Evolutionary conservation across 2,888 invertebrate species (phyloP).

Genomic region (Cyclophora albipunctata): DNA sequence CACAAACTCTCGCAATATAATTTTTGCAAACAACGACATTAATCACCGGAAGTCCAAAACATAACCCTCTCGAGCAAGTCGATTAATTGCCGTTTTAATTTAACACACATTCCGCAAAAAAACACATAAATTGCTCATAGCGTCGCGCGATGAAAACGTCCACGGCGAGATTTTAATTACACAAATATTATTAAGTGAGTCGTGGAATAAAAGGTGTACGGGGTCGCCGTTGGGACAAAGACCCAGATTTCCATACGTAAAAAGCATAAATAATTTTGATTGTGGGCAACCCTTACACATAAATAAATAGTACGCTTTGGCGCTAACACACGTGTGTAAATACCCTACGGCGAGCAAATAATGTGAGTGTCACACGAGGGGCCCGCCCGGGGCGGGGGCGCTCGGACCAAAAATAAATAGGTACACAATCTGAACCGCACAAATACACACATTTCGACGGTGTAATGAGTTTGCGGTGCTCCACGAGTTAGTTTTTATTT

Average conservation of each 20-base stretch:
- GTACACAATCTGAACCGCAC: conserved; percentile 59
- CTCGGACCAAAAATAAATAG: conserved; percentile 60
- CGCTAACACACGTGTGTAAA: conserved; percentile 50
- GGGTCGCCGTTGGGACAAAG: conserved; percentile 38
- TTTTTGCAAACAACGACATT: conserved; percentile 23
- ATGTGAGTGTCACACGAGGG: conserved; percentile 44
- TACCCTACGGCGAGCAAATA: conserved; percentile 53
- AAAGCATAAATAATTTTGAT: conserved; percentile 69
- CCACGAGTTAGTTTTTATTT: conserved; percentile 38
- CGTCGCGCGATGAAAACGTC: conserved; percentile 49
- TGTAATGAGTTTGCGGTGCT: conserved; percentile 65
- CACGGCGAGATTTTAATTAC: conserved; percentile 64
- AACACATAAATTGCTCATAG: conserved; percentile 45
- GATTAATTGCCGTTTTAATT: conserved; percentile 44
- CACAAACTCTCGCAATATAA: conserved; percentile 6
- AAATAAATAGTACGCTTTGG: conserved; percentile 59
- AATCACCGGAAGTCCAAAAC: conserved; percentile 19
- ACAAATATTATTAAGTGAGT: conserved; percentile 67
- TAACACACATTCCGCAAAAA: conserved; percentile 36
- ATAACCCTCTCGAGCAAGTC: conserved; percentile 17
- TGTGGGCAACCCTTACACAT: conserved; percentile 50
- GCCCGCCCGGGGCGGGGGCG: conserved; percentile 21
- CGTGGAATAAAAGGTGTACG: conserved; percentile 62
- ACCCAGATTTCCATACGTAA: conserved; percentile 58
- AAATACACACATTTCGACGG: conserved; percentile 56